Evolutionary conservation across 2,113 vertebrate species (phyloP).

Genomic region (Tamias sibiricus): DNA sequence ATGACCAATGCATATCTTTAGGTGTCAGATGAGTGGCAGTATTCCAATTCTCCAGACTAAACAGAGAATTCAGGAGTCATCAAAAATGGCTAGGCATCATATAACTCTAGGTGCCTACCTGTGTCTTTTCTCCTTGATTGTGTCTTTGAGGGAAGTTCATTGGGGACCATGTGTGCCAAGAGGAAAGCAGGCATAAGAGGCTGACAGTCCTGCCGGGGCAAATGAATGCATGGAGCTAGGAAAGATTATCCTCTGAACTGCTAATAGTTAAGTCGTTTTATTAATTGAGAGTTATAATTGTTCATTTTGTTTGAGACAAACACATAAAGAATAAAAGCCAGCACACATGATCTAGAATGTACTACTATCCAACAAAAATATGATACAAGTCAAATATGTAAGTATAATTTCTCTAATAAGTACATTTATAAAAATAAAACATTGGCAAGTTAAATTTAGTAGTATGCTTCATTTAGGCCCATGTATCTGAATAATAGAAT

Average conservation of each 20-base stretch:
- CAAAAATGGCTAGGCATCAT: too few species aligned
- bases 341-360: not conserved
- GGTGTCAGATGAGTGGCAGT: not conserved
- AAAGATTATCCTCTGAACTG: not conserved
- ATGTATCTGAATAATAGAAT: not conserved
- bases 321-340: not conserved
- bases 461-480: not conserved
- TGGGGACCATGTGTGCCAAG: not conserved
- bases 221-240: accelerated
- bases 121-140: not conserved
- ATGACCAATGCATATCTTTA: not conserved
- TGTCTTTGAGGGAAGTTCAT: not conserved
- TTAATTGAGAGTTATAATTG: not conserved
- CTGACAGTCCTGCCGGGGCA: accelerated
- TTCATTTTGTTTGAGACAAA: not conserved
- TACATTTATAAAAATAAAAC: not conserved
- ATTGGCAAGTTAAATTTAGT: not conserved
- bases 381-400: not conserved
- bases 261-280: not conserved
- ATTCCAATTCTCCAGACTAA: not conserved
- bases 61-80: not conserved
- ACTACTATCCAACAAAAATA: not conserved
- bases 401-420: not conserved
- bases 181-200: not conserved
- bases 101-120: not conserved